Conservation (phyloP, 1,140 invertebrate species). For the Drosophila novamexicana region DNA sequence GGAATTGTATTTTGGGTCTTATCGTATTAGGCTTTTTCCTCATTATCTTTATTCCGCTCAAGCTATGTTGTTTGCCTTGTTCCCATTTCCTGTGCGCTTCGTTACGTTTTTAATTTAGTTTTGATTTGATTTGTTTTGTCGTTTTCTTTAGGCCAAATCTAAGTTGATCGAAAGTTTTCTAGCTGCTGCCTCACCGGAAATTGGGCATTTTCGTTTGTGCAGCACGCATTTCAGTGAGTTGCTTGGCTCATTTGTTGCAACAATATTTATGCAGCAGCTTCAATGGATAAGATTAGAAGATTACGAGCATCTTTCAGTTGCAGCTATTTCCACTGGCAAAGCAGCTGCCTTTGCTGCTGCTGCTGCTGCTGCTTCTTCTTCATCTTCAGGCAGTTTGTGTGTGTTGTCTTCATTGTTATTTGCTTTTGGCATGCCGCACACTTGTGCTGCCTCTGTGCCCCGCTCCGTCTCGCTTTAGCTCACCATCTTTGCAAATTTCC, state of each 20-base stretch:
- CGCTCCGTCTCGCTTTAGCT: background rate
- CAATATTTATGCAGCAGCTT: slow-evolving; percentile 46
- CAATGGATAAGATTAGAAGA: slow-evolving; percentile 17
- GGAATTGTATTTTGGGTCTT: slow-evolving; percentile 3
- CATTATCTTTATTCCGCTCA: background rate
- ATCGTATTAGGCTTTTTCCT: background rate
- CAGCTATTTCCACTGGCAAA: slow-evolving; percentile 12
- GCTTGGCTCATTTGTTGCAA: slow-evolving; percentile 36
- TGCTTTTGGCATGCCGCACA: slow-evolving; percentile 35
- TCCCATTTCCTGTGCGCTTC: slow-evolving; percentile 18
- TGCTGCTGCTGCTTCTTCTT: background rate
- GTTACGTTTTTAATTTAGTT: slow-evolving; percentile 37
- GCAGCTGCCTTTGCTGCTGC: slow-evolving; percentile 22
- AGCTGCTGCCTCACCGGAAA: slow-evolving; percentile 24
- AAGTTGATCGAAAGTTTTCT: background rate
- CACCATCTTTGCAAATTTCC: slow-evolving; percentile 24
- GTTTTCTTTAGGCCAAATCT: background rate
- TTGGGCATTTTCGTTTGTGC: slow-evolving; percentile 29
- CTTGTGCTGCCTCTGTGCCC: background rate
- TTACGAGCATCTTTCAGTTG: slow-evolving; percentile 19
- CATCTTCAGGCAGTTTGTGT: slow-evolving; percentile 2
- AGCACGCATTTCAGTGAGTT: background rate
- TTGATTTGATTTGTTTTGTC: slow-evolving; percentile 25
- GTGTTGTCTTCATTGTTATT: slow-evolving; percentile 38
- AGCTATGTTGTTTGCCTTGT: slow-evolving; percentile 1